phyloP scores from a whole-genome alignment of 2,888 invertebrate species.

The Bedellia somnulentella region DNA sequence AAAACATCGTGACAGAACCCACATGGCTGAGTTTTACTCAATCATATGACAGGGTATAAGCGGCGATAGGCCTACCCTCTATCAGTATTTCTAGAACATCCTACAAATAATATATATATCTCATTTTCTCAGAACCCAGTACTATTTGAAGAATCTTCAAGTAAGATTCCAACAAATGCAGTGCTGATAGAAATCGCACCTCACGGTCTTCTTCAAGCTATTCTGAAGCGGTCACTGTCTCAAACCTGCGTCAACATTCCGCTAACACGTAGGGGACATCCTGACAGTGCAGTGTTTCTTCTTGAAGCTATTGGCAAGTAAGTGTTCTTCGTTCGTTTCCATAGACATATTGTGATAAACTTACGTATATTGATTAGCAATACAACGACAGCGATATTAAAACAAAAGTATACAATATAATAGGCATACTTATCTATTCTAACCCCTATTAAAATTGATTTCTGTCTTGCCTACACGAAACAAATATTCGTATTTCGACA shows the following conservation, averaged over 20 bases:
- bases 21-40: too few relatives aligned
- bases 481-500: too few relatives aligned
- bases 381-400: too few relatives aligned
- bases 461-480: too few relatives aligned
- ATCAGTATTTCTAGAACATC: too few relatives aligned
- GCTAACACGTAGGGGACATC: constrained; percentile 65
- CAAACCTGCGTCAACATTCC: constrained; percentile 63
- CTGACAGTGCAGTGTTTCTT: constrained; percentile 52
- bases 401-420: too few relatives aligned
- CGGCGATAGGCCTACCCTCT: too few relatives aligned
- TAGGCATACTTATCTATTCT: too few relatives aligned
- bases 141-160: constrained; percentile 71
- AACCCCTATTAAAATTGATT: too few relatives aligned
- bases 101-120: too few relatives aligned
- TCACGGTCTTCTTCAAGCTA: constrained; percentile 76
- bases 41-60: too few relatives aligned
- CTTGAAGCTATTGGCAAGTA: constrained; percentile 55
- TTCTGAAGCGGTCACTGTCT: constrained; percentile 67
- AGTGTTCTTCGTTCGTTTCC: background rate
- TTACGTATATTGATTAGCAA: background rate
- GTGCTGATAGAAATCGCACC: constrained; percentile 79
- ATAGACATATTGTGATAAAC: background rate
- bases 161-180: constrained; percentile 70
- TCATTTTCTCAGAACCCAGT: background rate
- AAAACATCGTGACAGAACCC: too few relatives aligned